phyloP scores from a whole-genome alignment of 2,797 vertebrate genomes.

The Catostomus latipinnis region DNA sequence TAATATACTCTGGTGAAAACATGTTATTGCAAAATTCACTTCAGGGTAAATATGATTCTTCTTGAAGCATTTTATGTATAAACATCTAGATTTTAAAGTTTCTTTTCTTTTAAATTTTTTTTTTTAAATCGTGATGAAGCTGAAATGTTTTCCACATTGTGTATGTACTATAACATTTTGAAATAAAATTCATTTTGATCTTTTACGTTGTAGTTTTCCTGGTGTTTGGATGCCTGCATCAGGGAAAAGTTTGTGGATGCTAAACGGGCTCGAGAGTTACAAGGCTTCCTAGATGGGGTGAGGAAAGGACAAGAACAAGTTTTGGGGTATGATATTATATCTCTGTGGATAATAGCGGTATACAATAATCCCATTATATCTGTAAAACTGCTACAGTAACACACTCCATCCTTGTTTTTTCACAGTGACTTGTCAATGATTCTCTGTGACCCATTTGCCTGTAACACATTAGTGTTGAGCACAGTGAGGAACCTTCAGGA shows the following conservation, averaged over 20 bases:
- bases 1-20: no score
- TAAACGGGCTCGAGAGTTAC: constrained; percentile 93
- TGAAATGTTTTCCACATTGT: no score
- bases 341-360: neutral
- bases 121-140: no score
- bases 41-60: no score
- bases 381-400: neutral
- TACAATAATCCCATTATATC: neutral
- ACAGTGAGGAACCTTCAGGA: constrained; percentile 95
- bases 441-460: constrained; percentile 96
- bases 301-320: constrained; percentile 98
- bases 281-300: constrained; percentile 95
- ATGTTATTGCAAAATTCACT: no score
- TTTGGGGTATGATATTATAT: constrained; percentile 82
- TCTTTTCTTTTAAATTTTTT: no score
- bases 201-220: constrained; percentile 86
- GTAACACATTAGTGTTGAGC: constrained; percentile 94
- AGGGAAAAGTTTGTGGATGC: constrained; percentile 96
- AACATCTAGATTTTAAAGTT: no score
- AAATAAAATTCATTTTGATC: neutral
- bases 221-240: constrained; percentile 98
- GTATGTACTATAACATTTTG: no score
- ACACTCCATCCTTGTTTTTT: constrained; percentile 4
- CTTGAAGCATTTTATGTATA: no score
- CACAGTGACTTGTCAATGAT: constrained; percentile 97